Percentiles rank a stretch among this genome's conserved stretches.
phyloP scores from a whole-genome alignment of 2,797 vertebrate species.

The Pyrocephalus nanus region DNA sequence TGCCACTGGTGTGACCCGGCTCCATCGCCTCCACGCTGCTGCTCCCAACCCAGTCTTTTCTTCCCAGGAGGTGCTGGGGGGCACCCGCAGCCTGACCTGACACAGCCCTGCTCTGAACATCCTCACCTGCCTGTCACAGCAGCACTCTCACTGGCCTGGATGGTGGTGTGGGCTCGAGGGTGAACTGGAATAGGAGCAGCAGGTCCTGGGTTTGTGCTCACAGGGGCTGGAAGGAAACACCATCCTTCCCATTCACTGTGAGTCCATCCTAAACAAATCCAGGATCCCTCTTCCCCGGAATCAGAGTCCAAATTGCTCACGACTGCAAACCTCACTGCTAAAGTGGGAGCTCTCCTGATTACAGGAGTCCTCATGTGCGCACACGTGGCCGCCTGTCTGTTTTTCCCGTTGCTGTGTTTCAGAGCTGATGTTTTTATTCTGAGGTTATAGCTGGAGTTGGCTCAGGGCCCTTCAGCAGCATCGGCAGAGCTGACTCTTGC shows the following conservation, averaged over 20 bases:
- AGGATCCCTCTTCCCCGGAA: neutral
- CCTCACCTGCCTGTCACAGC: neutral
- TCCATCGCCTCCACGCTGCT: neutral
- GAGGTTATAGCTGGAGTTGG: conserved; percentile 13
- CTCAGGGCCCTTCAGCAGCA: conserved; percentile 7
- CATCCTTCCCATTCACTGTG: fast-evolving
- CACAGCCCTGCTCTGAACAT: fast-evolving
- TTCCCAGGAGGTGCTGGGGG: neutral
- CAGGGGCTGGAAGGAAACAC: neutral
- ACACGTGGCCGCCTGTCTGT: neutral
- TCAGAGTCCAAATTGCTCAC: fast-evolving
- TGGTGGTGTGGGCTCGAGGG: neutral
- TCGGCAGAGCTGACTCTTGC: conserved; percentile 27
- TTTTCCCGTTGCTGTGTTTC: conserved; percentile 49
- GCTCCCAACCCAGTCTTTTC: neutral
- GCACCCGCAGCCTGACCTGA: fast-evolving
- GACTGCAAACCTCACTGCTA: neutral
- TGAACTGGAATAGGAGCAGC: fast-evolving
- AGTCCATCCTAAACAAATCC: neutral
- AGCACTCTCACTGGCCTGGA: fast-evolving
- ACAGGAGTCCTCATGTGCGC: neutral
- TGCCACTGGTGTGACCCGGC: neutral
- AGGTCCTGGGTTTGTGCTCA: neutral
- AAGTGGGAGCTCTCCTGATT: neutral
- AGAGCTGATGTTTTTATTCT: conserved; percentile 27